Evolutionary conservation across 2,888 invertebrate species (phyloP).

Genomic region (Strigamia maritima): DNA sequence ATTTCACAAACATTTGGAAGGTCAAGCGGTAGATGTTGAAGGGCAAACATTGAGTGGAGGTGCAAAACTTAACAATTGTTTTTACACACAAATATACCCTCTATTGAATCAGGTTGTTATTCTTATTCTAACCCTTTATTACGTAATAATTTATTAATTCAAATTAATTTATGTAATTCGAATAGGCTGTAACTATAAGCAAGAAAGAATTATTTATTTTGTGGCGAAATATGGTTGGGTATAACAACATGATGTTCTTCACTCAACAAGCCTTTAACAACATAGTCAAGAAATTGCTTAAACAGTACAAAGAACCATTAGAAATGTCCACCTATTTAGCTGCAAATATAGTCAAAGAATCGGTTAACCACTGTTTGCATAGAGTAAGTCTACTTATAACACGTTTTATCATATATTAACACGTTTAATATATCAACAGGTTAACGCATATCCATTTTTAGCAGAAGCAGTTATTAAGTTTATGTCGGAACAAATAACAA

Average conservation of each 20-base stretch:
- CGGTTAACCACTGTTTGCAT: neutral
- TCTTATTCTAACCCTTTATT: neutral
- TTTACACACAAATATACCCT: neutral
- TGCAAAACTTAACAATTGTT: constrained; percentile 31
- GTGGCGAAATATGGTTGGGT: neutral
- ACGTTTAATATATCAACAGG: no score
- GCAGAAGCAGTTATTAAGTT: no score
- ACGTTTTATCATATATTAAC: no score
- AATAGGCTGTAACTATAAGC: neutral
- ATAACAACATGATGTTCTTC: neutral
- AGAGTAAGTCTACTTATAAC: no score
- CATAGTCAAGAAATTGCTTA: neutral
- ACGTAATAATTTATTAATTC: neutral
- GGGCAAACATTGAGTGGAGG: neutral
- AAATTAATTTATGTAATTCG: neutral
- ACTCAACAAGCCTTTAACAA: constrained; percentile 7
- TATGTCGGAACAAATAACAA: no score
- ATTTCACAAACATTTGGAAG: neutral
- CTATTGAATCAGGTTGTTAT: neutral
- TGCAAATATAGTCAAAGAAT: neutral
- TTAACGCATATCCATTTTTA: neutral
- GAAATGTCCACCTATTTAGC: neutral
- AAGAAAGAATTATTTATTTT: neutral
- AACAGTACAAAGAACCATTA: neutral
- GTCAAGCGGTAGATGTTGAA: neutral